Evolutionary conservation across 2,888 invertebrate species (phyloP).

Genomic region (Papilio elwesi): DNA sequence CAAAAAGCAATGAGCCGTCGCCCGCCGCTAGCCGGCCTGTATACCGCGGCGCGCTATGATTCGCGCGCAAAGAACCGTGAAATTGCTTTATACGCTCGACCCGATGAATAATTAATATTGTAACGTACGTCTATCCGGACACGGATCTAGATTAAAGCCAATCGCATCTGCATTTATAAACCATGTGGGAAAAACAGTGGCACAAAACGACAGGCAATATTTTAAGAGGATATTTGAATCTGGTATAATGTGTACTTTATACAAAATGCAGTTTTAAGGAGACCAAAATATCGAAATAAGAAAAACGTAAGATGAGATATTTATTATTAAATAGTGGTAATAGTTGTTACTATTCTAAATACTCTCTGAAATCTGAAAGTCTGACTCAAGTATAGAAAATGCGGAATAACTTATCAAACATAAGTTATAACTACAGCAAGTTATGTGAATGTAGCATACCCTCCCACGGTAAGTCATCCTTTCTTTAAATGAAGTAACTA

Average conservation of each 20-base stretch:
- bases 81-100: constrained; percentile 84
- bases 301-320: not conserved
- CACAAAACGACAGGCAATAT: constrained; percentile 39
- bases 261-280: constrained; percentile 4
- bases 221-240: constrained; percentile 29
- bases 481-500: too few relatives aligned
- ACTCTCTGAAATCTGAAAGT: too few relatives aligned
- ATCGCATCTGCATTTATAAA: constrained; percentile 72
- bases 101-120: constrained; percentile 85
- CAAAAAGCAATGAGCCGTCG: constrained; percentile 37
- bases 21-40: constrained; percentile 54
- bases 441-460: too few relatives aligned
- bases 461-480: too few relatives aligned
- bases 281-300: not conserved
- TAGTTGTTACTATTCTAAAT: too few relatives aligned
- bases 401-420: too few relatives aligned
- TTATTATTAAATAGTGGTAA: too few relatives aligned
- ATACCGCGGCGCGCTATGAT: constrained; percentile 65
- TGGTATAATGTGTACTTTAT: constrained; percentile 9
- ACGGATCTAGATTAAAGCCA: constrained; percentile 60
- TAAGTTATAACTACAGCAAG: too few relatives aligned
- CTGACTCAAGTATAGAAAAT: too few relatives aligned
- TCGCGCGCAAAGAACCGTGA: constrained; percentile 82
- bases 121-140: constrained; percentile 60
- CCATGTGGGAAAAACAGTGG: constrained; percentile 61